phyloP scores from a whole-genome alignment of 2,888 invertebrate species.

The Ptychoptera contaminata region DNA sequence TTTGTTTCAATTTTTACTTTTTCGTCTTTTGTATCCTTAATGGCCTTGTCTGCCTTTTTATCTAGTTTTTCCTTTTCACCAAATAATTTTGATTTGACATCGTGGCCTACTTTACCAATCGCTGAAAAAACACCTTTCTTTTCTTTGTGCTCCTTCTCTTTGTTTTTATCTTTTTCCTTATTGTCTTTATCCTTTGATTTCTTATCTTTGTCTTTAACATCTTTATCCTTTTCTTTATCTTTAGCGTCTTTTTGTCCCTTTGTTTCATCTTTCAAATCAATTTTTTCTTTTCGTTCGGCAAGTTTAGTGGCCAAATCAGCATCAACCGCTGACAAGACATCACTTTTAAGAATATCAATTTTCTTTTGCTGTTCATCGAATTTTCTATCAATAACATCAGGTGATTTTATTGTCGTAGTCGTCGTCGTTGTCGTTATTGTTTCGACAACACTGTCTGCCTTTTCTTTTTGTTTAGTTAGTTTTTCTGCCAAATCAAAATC shows the following conservation, averaged over 20 bases:
- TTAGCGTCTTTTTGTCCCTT: conserved; percentile 19
- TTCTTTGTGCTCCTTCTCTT: background rate
- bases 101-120: no score
- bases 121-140: no score
- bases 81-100: no score
- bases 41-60: no score
- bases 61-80: no score
- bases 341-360: no score
- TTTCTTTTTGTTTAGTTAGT: conserved; percentile 3
- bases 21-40: no score
- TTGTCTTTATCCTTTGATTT: background rate
- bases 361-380: no score
- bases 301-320: conserved; percentile 1
- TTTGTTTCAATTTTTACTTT: background rate
- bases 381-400: no score
- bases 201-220: background rate
- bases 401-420: no score
- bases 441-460: conserved; percentile 2
- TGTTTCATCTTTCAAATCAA: background rate
- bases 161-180: background rate
- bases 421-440: background rate
- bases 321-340: background rate
- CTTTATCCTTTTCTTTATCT: conserved; percentile 17
- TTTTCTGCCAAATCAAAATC: background rate
- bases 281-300: conserved; percentile 3